Conservation (phyloP, 2,113 vertebrate genomes). For the Barbus barbus region DNA sequence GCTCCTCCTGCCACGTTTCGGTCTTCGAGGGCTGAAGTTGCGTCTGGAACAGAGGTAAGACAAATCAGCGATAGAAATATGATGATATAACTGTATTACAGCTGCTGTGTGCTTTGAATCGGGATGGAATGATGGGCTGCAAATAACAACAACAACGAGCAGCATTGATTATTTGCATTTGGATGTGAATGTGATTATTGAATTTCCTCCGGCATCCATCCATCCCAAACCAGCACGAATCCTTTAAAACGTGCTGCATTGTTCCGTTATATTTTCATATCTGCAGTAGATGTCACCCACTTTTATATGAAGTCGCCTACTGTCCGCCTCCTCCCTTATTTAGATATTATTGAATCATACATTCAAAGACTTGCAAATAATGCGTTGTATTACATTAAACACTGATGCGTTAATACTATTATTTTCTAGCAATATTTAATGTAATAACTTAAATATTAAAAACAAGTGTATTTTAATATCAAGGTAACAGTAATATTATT, state of each 20-base stretch:
- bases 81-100: not conserved
- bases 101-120: not conserved
- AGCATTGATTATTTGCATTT: not conserved
- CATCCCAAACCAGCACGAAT: not conserved
- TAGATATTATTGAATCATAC: not conserved
- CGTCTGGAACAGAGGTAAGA: conserved; percentile 31
- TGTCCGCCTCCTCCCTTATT: not conserved
- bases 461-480: no score
- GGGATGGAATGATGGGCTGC: no score
- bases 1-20: conserved; percentile 41
- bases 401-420: not conserved
- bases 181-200: not conserved
- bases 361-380: not conserved
- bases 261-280: not conserved
- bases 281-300: not conserved
- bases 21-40: conserved; percentile 47
- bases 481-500: not conserved
- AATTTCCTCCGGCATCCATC: not conserved
- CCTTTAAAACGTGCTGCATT: not conserved
- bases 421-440: not conserved
- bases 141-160: not conserved
- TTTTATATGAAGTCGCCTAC: not conserved
- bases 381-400: not conserved
- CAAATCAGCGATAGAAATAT: not conserved
- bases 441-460: not conserved